phyloP scores from a whole-genome alignment of 2,113 vertebrate genomes.

The Ancistrus triradiatus region DNA sequence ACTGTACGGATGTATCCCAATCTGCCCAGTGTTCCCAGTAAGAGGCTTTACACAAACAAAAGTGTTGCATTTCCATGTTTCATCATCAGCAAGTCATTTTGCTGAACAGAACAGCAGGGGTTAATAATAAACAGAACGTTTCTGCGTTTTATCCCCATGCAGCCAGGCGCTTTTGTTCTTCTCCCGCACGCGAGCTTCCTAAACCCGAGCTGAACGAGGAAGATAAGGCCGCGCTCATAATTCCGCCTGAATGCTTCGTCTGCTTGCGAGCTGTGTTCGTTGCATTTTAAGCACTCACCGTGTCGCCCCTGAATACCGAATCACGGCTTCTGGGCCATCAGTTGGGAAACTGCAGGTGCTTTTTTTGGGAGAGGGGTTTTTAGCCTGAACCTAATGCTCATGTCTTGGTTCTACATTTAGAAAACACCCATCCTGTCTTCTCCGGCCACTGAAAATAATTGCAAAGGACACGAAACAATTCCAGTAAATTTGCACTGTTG shows the following conservation, averaged over 20 bases:
- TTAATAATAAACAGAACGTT: not conserved
- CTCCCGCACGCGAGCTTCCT: not conserved
- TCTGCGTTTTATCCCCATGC: not conserved
- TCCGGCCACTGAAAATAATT: not conserved
- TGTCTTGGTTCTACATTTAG: not conserved
- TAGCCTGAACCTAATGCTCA: not conserved
- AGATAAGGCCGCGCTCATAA: not conserved
- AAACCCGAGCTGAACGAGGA: not conserved
- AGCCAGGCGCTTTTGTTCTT: not conserved
- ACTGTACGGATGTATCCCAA: too few relatives aligned
- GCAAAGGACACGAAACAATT: slow-evolving; percentile 9
- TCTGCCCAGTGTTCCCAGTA: too few relatives aligned
- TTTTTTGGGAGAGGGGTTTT: slow-evolving; percentile 2
- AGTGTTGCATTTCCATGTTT: too few relatives aligned
- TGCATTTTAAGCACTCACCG: slow-evolving; percentile 6
- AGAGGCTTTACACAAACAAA: too few relatives aligned
- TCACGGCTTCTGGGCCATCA: not conserved
- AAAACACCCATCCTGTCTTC: not conserved
- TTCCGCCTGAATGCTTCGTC: not conserved
- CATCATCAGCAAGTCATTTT: not conserved
- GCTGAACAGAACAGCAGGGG: not conserved
- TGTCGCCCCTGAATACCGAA: slow-evolving; percentile 12
- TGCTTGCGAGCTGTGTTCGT: not conserved
- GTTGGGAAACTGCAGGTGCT: slow-evolving; percentile 15
- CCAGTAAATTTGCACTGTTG: not conserved